phyloP scores from a whole-genome alignment of 2,113 vertebrate genomes.

The Toxotes chatareus region DNA sequence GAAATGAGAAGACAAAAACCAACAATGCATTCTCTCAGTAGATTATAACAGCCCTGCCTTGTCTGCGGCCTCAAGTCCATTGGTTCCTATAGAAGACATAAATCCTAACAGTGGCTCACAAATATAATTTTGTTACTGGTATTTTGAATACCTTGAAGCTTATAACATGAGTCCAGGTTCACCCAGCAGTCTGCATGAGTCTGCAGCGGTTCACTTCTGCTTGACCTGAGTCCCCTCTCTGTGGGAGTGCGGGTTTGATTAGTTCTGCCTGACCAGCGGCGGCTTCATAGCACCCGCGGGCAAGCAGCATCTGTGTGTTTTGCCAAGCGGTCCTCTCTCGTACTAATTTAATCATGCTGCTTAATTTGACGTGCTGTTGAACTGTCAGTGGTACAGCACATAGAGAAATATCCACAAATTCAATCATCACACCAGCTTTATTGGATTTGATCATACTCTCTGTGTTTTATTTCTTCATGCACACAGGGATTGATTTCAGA shows the following conservation, averaged over 20 bases:
- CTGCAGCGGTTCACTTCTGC: slow-evolving; percentile 36
- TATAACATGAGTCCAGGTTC: slow-evolving; percentile 4
- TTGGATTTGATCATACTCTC: slow-evolving; percentile 12
- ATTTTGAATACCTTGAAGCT: not conserved
- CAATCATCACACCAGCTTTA: slow-evolving; percentile 39
- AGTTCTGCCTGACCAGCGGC: slow-evolving; percentile 47
- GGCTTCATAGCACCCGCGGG: slow-evolving; percentile 17
- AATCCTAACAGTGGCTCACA: not conserved
- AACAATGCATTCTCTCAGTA: not conserved
- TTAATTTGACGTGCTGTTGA: slow-evolving; percentile 63
- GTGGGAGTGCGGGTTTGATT: slow-evolving; percentile 27
- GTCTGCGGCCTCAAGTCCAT: not conserved
- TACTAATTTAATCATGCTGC: slow-evolving; percentile 64
- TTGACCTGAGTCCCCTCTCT: slow-evolving; percentile 32
- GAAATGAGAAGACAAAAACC: too few relatives aligned
- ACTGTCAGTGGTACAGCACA: slow-evolving; percentile 32
- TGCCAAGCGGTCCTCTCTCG: slow-evolving; percentile 19
- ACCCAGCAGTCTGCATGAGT: not conserved
- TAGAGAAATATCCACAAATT: slow-evolving; percentile 46
- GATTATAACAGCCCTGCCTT: not conserved
- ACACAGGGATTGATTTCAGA: slow-evolving; percentile 16
- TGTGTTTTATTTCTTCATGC: slow-evolving; percentile 19
- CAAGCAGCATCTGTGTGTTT: slow-evolving; percentile 61
- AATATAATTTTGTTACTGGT: too few relatives aligned
- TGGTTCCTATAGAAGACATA: not conserved